phyloP scores from a whole-genome alignment of 2,888 invertebrate species.

The Xestia c-nigrum region DNA sequence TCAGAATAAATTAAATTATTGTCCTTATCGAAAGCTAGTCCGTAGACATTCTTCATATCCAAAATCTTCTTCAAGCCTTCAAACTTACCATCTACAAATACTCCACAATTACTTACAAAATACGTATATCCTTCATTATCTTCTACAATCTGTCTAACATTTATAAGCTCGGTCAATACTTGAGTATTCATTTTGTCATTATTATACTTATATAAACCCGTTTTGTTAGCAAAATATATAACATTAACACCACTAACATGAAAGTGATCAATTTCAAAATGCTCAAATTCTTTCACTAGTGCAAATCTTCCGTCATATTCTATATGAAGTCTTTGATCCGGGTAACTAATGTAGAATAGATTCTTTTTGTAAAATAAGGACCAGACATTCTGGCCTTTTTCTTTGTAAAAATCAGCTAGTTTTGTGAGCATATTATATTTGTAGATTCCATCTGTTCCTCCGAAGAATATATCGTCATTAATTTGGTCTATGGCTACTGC shows the following conservation, averaged over 20 bases:
- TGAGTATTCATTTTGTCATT: conserved; percentile 61
- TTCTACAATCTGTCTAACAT: conserved; percentile 80
- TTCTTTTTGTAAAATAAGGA: conserved; percentile 77
- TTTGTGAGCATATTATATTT: conserved; percentile 79
- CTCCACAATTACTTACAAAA: conserved; percentile 78
- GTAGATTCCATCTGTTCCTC: conserved; percentile 83
- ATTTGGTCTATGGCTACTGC: conserved; percentile 77
- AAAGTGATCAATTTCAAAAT: conserved; percentile 80
- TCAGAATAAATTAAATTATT: conserved; percentile 80
- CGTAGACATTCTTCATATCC: conserved; percentile 75
- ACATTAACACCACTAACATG: conserved; percentile 69
- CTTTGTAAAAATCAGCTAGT: conserved; percentile 78
- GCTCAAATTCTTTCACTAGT: conserved; percentile 77
- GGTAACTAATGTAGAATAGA: conserved; percentile 81
- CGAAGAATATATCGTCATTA: conserved; percentile 79
- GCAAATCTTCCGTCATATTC: conserved; percentile 79
- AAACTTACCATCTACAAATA: conserved; percentile 66
- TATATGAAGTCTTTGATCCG: conserved; percentile 79
- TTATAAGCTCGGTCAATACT: conserved; percentile 73
- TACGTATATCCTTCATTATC: conserved; percentile 78
- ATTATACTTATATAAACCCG: conserved; percentile 77
- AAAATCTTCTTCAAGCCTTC: conserved; percentile 73
- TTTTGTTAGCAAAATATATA: conserved; percentile 80
- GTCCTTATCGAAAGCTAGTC: conserved; percentile 80
- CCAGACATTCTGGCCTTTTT: conserved; percentile 81